phyloP scores from a whole-genome alignment of 1,140 invertebrate genomes.

The Lepidurus arcticus region DNA sequence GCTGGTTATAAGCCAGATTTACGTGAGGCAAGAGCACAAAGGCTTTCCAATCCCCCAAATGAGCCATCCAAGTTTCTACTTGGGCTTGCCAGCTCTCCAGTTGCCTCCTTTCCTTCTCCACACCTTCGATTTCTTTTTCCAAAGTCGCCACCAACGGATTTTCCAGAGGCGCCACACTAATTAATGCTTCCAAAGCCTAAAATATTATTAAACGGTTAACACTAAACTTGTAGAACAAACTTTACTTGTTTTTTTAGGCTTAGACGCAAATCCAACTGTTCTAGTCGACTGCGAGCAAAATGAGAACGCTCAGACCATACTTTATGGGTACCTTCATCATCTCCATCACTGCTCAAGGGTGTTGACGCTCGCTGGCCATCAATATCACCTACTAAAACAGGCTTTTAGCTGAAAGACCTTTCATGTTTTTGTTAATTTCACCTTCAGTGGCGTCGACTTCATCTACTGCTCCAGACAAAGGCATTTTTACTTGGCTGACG shows the following conservation, averaged over 20 bases:
- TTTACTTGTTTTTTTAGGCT: conserved; percentile 66
- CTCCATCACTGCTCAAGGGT: conserved; percentile 28
- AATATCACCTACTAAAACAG: background rate
- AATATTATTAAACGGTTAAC: background rate
- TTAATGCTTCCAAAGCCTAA: conserved; percentile 68
- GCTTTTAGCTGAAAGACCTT: background rate
- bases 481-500: conserved; percentile 61
- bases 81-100: conserved; percentile 75
- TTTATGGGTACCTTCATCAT: conserved; percentile 32
- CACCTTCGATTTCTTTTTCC: conserved; percentile 71
- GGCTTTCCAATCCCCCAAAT: conserved; percentile 77
- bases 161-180: conserved; percentile 66
- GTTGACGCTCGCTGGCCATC: conserved; percentile 28
- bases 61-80: conserved; percentile 81
- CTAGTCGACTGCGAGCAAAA: conserved; percentile 71
- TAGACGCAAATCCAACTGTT: conserved; percentile 69
- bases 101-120: conserved; percentile 68
- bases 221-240: background rate
- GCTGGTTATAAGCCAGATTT: conserved; percentile 30
- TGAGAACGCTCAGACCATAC: conserved; percentile 65
- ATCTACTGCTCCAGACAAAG: conserved; percentile 48
- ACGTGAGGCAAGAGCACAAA: conserved; percentile 74
- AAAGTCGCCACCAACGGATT: conserved; percentile 67
- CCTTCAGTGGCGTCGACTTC: conserved; percentile 35
- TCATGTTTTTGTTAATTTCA: background rate